Evolutionary conservation across 2,888 invertebrate species (phyloP).

Genomic region (Keiferia lycopersicella): DNA sequence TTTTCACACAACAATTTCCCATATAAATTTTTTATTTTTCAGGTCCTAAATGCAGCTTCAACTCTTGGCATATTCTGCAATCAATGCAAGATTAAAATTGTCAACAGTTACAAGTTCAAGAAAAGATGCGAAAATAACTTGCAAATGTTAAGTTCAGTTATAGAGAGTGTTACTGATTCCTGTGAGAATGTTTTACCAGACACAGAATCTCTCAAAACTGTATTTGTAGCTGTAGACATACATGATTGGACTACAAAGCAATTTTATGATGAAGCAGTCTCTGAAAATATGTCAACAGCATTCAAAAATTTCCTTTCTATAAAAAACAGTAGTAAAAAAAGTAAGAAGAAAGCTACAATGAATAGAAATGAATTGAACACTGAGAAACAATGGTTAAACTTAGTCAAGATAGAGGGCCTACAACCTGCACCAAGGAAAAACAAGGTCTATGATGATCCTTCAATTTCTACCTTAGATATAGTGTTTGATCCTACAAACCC

Average conservation of each 20-base stretch:
- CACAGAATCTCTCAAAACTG: background rate
- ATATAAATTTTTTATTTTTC: conserved; percentile 18
- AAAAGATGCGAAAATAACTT: conserved; percentile 26
- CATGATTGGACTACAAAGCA: conserved; percentile 21
- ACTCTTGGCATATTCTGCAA: conserved; percentile 15
- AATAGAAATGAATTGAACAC: background rate
- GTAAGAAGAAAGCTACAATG: background rate
- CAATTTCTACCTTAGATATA: conserved; percentile 18
- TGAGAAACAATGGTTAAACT: background rate
- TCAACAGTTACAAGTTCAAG: conserved; percentile 25
- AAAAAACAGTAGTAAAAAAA: background rate
- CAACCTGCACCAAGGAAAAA: background rate
- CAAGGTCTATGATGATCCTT: conserved; percentile 17
- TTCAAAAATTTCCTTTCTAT: background rate
- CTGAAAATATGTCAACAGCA: background rate
- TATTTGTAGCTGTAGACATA: conserved; percentile 21
- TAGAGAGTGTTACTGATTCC: conserved; percentile 15
- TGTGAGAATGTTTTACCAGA: conserved; percentile 16
- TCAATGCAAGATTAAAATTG: background rate
- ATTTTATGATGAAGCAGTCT: conserved; percentile 17
- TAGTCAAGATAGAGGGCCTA: background rate
- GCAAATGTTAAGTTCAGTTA: background rate
- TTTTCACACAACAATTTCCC: too few species aligned
- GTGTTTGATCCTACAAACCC: background rate
- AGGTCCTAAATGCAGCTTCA: conserved; percentile 7